Percentiles rank a stretch among this genome's conserved stretches.
phyloP scores from a whole-genome alignment of 2,888 invertebrate genomes.

The Pherbina coryleti region DNA sequence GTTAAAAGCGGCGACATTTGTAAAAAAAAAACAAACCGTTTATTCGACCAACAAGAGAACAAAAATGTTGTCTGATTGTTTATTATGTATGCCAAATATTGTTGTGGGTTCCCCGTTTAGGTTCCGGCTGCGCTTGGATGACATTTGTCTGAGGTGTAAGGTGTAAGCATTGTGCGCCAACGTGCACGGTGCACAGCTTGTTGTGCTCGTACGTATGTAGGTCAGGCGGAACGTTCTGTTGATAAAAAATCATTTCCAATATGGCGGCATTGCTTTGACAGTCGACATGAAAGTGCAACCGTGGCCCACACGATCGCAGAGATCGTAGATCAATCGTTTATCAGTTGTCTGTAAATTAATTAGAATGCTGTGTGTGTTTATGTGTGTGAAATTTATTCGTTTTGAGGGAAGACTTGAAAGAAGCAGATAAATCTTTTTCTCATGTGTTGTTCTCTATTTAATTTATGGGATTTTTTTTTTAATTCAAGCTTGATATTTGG shows the following conservation, averaged over 20 bases:
- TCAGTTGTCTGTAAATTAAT: not conserved
- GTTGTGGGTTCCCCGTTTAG: not conserved
- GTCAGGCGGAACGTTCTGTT: slow-evolving; percentile 19
- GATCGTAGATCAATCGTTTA: slow-evolving; percentile 3
- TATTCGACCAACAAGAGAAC: no score
- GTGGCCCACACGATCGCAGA: not conserved
- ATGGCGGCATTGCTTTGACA: not conserved
- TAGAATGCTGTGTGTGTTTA: not conserved
- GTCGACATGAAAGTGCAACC: slow-evolving; percentile 10
- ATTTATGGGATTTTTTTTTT: not conserved
- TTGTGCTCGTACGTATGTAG: not conserved
- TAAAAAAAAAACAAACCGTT: not conserved
- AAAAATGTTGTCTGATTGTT: no score
- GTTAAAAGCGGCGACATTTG: not conserved
- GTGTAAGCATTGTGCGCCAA: not conserved
- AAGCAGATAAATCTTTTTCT: not conserved
- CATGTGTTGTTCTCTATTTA: not conserved
- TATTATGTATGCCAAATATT: not conserved
- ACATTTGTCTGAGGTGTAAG: not conserved
- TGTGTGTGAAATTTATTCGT: not conserved
- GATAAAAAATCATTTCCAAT: not conserved
- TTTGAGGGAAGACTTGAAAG: not conserved
- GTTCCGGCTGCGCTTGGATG: not conserved
- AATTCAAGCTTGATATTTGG: not conserved
- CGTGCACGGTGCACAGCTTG: not conserved